Conservation (phyloP, 2,888 invertebrate species). For the Abscondita cerata region DNA sequence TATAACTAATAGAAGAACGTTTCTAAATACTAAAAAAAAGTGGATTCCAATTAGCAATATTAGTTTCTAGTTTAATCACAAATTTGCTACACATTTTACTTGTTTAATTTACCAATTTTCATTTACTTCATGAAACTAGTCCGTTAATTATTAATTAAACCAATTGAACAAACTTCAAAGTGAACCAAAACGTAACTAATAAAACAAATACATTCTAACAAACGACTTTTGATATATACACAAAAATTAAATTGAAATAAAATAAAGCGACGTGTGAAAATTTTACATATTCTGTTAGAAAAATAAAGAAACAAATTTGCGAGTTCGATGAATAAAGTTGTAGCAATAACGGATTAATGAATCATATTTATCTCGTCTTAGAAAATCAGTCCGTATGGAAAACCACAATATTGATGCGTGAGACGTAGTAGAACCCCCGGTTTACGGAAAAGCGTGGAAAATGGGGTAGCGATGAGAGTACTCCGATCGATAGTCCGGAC, state of each 20-base stretch:
- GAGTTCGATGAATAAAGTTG: slow-evolving; percentile 1
- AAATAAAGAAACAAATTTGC: neutral
- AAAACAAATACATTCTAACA: neutral
- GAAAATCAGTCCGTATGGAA: slow-evolving; percentile 26
- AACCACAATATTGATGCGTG: slow-evolving; percentile 22
- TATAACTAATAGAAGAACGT: no score
- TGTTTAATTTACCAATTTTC: no score
- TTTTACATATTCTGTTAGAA: no score
- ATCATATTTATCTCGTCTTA: slow-evolving; percentile 23
- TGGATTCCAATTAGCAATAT: no score
- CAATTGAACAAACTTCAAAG: slow-evolving; percentile 7
- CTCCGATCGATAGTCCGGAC: slow-evolving; percentile 40
- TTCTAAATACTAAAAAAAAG: no score
- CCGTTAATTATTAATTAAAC: neutral
- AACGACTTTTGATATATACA: neutral
- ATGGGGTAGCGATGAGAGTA: slow-evolving; percentile 38
- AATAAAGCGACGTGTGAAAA: neutral
- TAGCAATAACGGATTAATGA: slow-evolving; percentile 26
- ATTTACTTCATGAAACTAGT: neutral
- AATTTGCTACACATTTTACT: no score
- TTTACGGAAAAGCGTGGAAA: slow-evolving; percentile 28
- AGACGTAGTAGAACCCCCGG: slow-evolving; percentile 10
- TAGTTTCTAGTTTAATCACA: no score
- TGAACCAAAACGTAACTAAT: slow-evolving; percentile 2
- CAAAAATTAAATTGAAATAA: neutral